Evolutionary conservation across 1,140 invertebrate genomes (phyloP).

Genomic region (Dreissena polymorpha): DNA sequence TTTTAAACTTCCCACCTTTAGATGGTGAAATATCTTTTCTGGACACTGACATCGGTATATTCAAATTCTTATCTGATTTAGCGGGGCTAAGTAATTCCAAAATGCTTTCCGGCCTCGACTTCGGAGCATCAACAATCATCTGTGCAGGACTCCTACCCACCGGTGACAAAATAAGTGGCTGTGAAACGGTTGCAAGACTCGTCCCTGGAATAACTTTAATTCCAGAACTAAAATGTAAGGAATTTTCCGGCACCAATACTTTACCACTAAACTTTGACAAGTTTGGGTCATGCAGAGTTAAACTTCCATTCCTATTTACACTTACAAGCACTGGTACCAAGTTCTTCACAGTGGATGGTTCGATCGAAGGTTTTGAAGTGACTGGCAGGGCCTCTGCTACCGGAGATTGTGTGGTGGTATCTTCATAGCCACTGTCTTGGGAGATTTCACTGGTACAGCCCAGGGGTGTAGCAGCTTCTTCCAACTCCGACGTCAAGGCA

Average conservation of each 20-base stretch:
- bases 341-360: constrained; percentile 15
- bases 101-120: constrained; percentile 21
- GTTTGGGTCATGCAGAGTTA: constrained; percentile 40
- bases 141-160: constrained; percentile 16
- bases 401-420: constrained; percentile 53
- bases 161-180: constrained; percentile 36
- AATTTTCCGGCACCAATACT: constrained; percentile 8
- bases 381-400: constrained; percentile 2
- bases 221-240: constrained; percentile 7
- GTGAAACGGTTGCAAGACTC: constrained; percentile 16
- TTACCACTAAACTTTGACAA: constrained; percentile 27
- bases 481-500: not conserved
- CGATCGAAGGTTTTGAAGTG: not conserved
- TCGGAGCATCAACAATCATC: not conserved
- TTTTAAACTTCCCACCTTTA: constrained; percentile 72
- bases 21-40: constrained; percentile 46
- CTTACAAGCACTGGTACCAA: constrained; percentile 43
- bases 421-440: constrained; percentile 61
- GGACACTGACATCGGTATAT: no score
- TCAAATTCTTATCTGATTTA: constrained; percentile 11
- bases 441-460: constrained; percentile 54
- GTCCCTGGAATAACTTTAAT: constrained; percentile 37
- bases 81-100: constrained; percentile 30
- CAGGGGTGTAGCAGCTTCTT: constrained; percentile 18
- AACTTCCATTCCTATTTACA: constrained; percentile 46